Conservation (phyloP, 2,797 vertebrate genomes). For the Sebastes vulpes region DNA sequence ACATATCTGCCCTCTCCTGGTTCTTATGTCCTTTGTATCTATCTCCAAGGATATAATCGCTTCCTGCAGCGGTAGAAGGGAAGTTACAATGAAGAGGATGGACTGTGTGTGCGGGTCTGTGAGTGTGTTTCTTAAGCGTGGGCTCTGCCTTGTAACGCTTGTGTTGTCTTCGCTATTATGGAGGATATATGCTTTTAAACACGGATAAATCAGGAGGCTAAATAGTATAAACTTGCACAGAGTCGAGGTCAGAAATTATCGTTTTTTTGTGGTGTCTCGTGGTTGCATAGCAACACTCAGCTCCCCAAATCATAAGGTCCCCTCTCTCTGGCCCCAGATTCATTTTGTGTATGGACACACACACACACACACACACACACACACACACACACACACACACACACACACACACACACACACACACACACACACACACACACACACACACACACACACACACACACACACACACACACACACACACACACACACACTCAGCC, state of each 20-base stretch:
- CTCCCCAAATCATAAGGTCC: conserved; percentile 36
- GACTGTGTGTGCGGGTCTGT: background rate
- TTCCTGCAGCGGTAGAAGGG: conserved; percentile 17
- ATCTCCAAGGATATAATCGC: conserved; percentile 60
- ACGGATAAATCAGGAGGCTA: conserved; percentile 31
- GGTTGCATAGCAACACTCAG: conserved; percentile 60
- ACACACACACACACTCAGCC: background rate
- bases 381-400: too few species aligned
- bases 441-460: background rate
- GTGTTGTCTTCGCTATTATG: conserved; percentile 9
- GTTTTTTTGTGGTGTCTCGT: conserved; percentile 24
- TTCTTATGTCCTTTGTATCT: conserved; percentile 67
- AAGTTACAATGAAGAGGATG: conserved; percentile 12
- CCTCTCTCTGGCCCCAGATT: conserved; percentile 6
- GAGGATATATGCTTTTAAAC: conserved; percentile 24
- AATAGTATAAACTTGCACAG: conserved; percentile 36
- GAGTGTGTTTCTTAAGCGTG: conserved; percentile 6
- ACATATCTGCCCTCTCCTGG: conserved; percentile 59
- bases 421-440: background rate
- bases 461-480: background rate
- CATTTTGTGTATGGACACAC: background rate
- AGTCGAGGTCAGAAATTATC: conserved; percentile 24
- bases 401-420: background rate
- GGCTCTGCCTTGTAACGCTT: background rate
- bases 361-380: background rate